Evolutionary conservation across 2,113 vertebrate species (phyloP), one percentile per base, ranked within the genome.

Genomic region (Setophaga petechia): DNA sequence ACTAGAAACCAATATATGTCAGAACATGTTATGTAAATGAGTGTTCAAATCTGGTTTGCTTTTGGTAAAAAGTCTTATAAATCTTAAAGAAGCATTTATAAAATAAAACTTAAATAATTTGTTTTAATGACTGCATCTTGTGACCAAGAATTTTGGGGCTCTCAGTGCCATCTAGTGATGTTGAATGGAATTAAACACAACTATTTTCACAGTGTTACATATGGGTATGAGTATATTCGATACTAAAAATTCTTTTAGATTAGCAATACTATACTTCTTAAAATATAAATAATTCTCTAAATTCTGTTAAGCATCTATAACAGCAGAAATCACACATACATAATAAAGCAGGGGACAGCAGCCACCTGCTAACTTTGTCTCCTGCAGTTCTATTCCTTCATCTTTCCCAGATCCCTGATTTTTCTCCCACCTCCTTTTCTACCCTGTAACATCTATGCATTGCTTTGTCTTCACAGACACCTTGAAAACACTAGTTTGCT

Each of bases 151-250:
- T 96, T 96, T 30, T 85, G 97, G 30, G 91, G 46, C 93, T 95
- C 22, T 37, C 71, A 54, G 71, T 92, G 93, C 97, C 98, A 98
- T 97, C 98, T 98, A 97, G 98, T 96, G 98, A 66, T 12, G 0
- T 1, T 44, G 7, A 1, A 9, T 52, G 49, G 44, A 96, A 93
- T 43, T 78, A 94, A 94, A 41, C 27, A 18, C 13, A 19, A 52
- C 21, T 37, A 3, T 43, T 65, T 11, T 66, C 6, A 47, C 12
- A 44, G 41, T 27, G 12, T 72, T 39, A 1, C 4, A 10, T 33
- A 18, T 4, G 2, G 0, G 2, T 43, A 30, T 69, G 10, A 65
- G 7, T 18, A 52, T 15, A 30, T 21, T 65, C 8, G 2, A 6
- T 5, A 66, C 47, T 37, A 52, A 85, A 67, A 62, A 2, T 6